Conservation (phyloP, 2,113 vertebrate species). For the Nothoprocta perdicaria region DNA sequence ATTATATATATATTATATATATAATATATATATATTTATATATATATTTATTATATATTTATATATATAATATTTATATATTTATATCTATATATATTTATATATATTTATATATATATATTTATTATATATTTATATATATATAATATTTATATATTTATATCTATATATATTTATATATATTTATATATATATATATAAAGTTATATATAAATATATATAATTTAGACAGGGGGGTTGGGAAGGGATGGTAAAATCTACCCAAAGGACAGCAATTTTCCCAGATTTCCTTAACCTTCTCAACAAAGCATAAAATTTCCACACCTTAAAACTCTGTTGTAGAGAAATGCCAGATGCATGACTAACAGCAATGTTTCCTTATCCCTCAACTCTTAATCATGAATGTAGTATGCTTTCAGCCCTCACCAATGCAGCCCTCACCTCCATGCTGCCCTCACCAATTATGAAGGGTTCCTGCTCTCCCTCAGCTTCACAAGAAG, state of each 20-base stretch:
- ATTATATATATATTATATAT: too few relatives aligned
- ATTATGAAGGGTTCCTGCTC: background rate
- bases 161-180: too few relatives aligned
- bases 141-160: too few relatives aligned
- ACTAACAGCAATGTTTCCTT: rapidly evolving
- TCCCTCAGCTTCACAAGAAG: background rate
- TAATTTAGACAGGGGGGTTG: background rate
- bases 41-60: too few relatives aligned
- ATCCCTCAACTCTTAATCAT: background rate
- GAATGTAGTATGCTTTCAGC: background rate
- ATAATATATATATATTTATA: too few relatives aligned
- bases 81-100: too few relatives aligned
- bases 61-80: too few relatives aligned
- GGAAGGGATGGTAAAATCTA: background rate
- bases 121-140: too few relatives aligned
- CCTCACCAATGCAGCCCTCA: too few relatives aligned
- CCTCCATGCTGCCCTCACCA: background rate
- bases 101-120: too few relatives aligned
- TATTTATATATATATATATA: too few relatives aligned
- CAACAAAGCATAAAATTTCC: background rate
- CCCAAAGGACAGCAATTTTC: background rate
- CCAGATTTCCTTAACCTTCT: rapidly evolving
- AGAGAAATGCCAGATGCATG: background rate
- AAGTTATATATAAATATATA: too few relatives aligned
- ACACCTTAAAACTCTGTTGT: background rate